A percentile compares a stretch with the other conserved stretches of the same genome.
Evolutionary conservation across 2,113 vertebrate genomes (phyloP).

Genomic region (Penelope pileata): DNA sequence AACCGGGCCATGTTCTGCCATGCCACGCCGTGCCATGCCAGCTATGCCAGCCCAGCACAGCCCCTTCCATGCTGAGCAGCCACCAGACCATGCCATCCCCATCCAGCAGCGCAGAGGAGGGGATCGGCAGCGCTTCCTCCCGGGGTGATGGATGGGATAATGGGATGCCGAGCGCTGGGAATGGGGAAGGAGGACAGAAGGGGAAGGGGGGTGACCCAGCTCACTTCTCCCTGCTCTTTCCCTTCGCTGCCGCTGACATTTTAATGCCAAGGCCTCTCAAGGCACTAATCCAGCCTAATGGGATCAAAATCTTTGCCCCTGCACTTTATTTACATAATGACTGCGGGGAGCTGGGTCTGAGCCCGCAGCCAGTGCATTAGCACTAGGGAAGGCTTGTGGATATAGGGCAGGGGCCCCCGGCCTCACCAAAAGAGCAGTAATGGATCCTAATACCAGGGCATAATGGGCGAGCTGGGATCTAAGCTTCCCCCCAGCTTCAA

Average conservation of each 20-base stretch:
- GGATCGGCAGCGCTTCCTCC: background rate
- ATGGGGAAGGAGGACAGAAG: background rate
- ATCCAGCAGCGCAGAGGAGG: no score
- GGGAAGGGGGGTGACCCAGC: accelerated
- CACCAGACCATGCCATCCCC: background rate
- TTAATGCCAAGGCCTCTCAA: background rate
- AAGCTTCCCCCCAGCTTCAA: constrained; percentile 29
- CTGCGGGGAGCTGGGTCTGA: background rate
- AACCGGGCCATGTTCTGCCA: background rate
- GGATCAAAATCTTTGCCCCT: constrained; percentile 60
- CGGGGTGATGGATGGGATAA: accelerated
- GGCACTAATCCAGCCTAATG: constrained; percentile 72
- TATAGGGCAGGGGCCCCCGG: constrained; percentile 6
- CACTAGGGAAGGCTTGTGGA: background rate
- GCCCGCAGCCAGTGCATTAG: background rate
- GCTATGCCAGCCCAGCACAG: accelerated
- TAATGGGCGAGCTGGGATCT: background rate
- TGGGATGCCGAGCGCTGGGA: background rate
- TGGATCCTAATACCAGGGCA: background rate
- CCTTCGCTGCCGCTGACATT: background rate
- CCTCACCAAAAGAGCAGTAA: background rate
- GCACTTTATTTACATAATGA: constrained; percentile 68
- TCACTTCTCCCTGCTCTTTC: background rate
- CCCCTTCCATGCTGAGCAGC: background rate
- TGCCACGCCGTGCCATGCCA: background rate